Conservation (phyloP, 2,888 invertebrate species). For the Cecidostiba fungosa region DNA sequence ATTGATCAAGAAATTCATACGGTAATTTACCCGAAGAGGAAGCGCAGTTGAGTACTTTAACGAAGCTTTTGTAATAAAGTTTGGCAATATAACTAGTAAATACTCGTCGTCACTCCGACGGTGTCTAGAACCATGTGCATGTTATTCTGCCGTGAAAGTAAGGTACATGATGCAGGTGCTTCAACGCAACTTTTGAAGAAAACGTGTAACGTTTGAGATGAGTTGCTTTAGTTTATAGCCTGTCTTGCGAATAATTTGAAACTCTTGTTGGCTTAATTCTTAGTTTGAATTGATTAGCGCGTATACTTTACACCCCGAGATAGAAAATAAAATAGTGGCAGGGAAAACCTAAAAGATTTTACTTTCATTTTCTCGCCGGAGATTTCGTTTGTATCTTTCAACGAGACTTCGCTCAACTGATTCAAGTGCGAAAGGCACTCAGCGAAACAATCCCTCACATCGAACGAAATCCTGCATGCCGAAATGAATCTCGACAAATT, state of each 20-base stretch:
- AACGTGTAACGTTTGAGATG: not conserved
- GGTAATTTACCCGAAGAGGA: not conserved
- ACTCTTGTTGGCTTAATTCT: not conserved
- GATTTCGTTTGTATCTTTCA: not conserved
- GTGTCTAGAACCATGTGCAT: not conserved
- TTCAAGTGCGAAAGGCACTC: not conserved
- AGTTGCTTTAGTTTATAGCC: not conserved
- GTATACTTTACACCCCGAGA: no score
- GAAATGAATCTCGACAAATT: not conserved
- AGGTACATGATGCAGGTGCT: not conserved
- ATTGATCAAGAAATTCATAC: slow-evolving; percentile 6
- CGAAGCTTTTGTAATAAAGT: not conserved
- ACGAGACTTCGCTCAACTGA: not conserved
- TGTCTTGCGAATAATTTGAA: not conserved
- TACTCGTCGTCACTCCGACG: not conserved
- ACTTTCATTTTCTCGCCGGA: not conserved
- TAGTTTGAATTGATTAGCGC: not conserved
- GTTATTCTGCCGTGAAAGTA: not conserved
- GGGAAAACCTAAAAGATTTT: not conserved
- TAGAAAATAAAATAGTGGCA: not conserved
- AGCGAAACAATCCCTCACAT: not conserved
- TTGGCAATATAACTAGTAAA: not conserved
- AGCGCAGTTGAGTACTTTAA: not conserved
- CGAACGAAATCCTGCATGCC: not conserved
- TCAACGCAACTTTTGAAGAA: not conserved